Evolutionary conservation across 2,113 vertebrate species (phyloP), one percentile per base, ranked within the genome.

Genomic region (Toxotes chatareus): DNA sequence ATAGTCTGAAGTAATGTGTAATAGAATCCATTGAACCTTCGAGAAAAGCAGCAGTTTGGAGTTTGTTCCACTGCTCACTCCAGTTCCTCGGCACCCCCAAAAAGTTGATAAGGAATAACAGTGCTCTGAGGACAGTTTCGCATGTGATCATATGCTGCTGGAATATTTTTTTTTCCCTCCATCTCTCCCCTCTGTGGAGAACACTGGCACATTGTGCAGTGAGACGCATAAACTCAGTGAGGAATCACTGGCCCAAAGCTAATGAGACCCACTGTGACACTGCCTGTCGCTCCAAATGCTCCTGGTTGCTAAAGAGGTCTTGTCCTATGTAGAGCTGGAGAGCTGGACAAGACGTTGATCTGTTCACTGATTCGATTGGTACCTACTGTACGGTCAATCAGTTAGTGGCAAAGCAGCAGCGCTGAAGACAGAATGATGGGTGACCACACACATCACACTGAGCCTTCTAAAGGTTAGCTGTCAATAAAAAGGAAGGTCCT

Each of bases 201-300:
- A 74, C 40, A 8, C 19, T 65, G 44, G 67, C 56, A 73, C 31
- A 40, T 38, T 73, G 84, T 66, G 70, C 68, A 81, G 70, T 56
- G 66, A 77, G 69, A 38, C 7, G 3, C 27, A 46, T 49, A 16
- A 66, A 23, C 66, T 42, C 59, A 56, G 59, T 17, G 63, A 85
- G 46, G 51, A 87, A 60, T 87, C 89, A 82, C 0, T 72, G 73
- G 73, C 31, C 73, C 73, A 72, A 21, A 84, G 32, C 51, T 64
- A 83, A 65, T 63, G 23, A 73, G 62, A 62, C 40, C 76, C 49
- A 61, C 65, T 21, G 70, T 34, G 74, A 73, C 2, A 19, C 70
- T 7, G 57, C 23, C 75, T 27, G 76, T 71, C 44, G 2, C 61
- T 53, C 32, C 46, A 7, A 76, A 34, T 14, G 59, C 44, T 59